Evolutionary conservation across 2,113 vertebrate species (phyloP).

Genomic region (Cololabis saira): DNA sequence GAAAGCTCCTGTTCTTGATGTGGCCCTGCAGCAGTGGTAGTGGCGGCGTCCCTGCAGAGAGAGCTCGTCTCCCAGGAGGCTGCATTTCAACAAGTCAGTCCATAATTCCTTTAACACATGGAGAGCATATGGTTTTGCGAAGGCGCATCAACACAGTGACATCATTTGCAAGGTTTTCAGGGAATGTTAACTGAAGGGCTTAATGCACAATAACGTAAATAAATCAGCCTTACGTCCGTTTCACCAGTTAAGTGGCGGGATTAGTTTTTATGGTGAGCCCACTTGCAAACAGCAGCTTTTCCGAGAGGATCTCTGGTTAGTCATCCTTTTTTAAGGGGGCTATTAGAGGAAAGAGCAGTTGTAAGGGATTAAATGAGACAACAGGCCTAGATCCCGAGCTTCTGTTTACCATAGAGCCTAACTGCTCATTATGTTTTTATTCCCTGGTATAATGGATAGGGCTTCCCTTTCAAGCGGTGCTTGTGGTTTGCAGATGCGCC

Average conservation of each 20-base stretch:
- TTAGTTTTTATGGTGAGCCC: conserved; percentile 67
- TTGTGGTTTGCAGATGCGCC: conserved; percentile 37
- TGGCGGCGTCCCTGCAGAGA: conserved; percentile 42
- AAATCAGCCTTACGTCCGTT: conserved; percentile 71
- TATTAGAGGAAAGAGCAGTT: conserved; percentile 60
- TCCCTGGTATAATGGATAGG: conserved; percentile 47
- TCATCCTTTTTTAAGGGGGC: conserved; percentile 57
- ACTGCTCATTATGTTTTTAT: conserved; percentile 65
- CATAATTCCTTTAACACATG: conserved; percentile 81
- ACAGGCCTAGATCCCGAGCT: conserved; percentile 35
- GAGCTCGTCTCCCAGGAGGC: conserved; percentile 56
- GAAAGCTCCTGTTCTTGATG: conserved; percentile 61
- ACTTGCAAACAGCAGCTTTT: conserved; percentile 44
- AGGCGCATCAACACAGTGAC: conserved; percentile 72
- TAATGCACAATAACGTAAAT: conserved; percentile 75
- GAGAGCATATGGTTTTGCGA: conserved; percentile 52
- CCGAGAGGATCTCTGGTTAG: conserved; percentile 25
- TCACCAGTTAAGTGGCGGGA: conserved; percentile 64
- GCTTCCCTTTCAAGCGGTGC: conserved; percentile 25
- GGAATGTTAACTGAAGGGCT: conserved; percentile 70
- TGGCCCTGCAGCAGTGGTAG: conserved; percentile 44
- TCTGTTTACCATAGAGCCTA: conserved; percentile 58
- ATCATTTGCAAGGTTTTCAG: conserved; percentile 68
- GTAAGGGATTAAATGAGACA: conserved; percentile 40
- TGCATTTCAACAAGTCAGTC: conserved; percentile 76